Evolutionary conservation across 2,797 vertebrate species (phyloP), one percentile per base, ranked within the genome.

Genomic region (Glyptemys insculpta): DNA sequence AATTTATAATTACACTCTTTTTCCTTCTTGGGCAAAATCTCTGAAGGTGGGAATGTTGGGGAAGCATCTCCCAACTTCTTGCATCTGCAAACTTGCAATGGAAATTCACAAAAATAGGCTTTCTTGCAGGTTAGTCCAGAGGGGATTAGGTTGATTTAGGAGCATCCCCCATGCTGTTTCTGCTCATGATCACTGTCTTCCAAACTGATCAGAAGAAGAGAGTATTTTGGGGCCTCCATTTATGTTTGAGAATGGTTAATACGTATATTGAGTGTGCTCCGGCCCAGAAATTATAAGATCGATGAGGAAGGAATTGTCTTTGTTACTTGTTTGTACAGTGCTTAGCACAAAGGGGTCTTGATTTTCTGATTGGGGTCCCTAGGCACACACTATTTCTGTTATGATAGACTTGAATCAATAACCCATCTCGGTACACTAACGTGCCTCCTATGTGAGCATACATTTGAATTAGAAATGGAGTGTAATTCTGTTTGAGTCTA

Each of bases 301-400:
- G 2, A 8, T 49, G 27, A 31, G 41, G 44, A 78, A 78, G 25
- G 14, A 15, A 8, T 29, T 44, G 8, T 23, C 12, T 27, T 76
- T 9, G 44, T 29, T 76, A 29, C 23, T 16, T 29, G 44, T 29
- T 78, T 78, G 44, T 34, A 1, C 0, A 1, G 16, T 49, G 31
- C 76, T 59, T n/a, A 37, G 11, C 31, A 0, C 49, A 0, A 1
- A 29, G 2, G 12, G 1, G 53, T 29, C 56, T 21, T 2, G 0
- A 19, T 79, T 23, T 9, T 50, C 12, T 56, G 23, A 34, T 8
- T 4, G 52, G 23, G 2, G 27, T 85, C 37, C 53, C 50, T 31
- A 62, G 10, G 37, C 11, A 68, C 23, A 2, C 27, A 50, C 50
- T 16, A 15, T 50, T 50, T 50, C 50, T 37, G 88, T 87, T 6